phyloP scores from a whole-genome alignment of 2,113 vertebrate genomes.

The Scomber scombrus region DNA sequence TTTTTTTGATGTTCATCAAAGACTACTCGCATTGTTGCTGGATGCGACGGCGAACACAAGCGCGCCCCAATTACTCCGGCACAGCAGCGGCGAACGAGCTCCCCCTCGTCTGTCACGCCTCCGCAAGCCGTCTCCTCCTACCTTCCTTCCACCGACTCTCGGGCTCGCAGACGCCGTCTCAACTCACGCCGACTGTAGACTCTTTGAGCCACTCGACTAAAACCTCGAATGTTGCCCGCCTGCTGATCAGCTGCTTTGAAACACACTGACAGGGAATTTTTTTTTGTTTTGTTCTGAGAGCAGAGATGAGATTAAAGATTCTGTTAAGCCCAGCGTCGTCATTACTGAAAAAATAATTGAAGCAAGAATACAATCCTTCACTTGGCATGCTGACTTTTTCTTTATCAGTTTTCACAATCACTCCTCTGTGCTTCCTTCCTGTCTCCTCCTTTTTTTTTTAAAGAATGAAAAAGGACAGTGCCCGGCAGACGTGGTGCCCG shows the following conservation, averaged over 20 bases:
- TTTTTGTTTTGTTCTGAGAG: neutral
- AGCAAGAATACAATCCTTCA: neutral
- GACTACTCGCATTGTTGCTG: constrained; percentile 31
- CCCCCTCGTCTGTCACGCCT: constrained; percentile 39
- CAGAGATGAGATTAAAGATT: constrained; percentile 31
- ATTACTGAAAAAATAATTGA: neutral
- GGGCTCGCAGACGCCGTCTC: constrained; percentile 22
- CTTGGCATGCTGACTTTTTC: neutral
- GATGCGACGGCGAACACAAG: constrained; percentile 22
- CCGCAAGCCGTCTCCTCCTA: constrained; percentile 34
- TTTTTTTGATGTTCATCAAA: constrained; percentile 45
- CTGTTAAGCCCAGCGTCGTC: neutral
- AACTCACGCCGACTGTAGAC: constrained; percentile 18
- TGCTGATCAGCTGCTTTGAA: constrained; percentile 40
- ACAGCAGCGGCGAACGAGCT: constrained; percentile 21
- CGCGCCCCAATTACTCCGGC: constrained; percentile 44
- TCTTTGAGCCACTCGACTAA: constrained; percentile 30
- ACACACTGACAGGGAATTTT: neutral
- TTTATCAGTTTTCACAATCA: neutral
- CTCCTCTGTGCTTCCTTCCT: neutral
- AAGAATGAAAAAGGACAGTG: constrained; percentile 95
- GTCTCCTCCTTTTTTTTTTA: neutral
- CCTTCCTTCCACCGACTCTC: constrained; percentile 11
- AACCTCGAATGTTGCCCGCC: constrained; percentile 15
- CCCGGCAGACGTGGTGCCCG: constrained; percentile 93